phyloP scores from a whole-genome alignment of 2,888 invertebrate genomes.

The Hesperia comma region DNA sequence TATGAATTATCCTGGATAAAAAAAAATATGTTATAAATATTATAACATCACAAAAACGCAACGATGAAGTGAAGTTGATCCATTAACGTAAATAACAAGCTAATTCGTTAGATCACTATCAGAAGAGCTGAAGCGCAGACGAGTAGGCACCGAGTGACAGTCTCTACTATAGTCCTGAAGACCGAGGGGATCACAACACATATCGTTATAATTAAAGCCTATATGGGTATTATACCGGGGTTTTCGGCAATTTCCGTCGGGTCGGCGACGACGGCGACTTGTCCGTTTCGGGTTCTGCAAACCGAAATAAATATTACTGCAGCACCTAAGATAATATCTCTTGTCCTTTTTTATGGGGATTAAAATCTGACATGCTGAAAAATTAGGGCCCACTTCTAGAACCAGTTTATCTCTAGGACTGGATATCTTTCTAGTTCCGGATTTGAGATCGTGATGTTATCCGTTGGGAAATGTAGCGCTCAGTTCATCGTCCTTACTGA shows the following conservation, averaged over 20 bases:
- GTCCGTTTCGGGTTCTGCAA: conserved; percentile 92
- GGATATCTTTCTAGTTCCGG: too few relatives aligned
- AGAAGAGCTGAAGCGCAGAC: conserved; percentile 72
- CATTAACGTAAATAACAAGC: conserved; percentile 58
- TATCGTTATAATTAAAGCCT: conserved; percentile 82
- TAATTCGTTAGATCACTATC: conserved; percentile 55
- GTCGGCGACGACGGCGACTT: conserved; percentile 95
- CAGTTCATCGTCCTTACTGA: too few relatives aligned
- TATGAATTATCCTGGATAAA: too few relatives aligned
- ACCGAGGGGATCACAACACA: conserved; percentile 83
- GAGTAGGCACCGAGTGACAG: conserved; percentile 82
- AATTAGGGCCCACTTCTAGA: too few relatives aligned
- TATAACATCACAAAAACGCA: too few relatives aligned
- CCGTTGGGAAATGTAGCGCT: too few relatives aligned
- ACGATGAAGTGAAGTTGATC: conserved; percentile 49
- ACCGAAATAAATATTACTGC: conserved; percentile 58
- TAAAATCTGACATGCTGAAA: too few relatives aligned
- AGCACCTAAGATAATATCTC: background rate
- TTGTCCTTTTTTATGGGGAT: background rate
- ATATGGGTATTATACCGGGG: conserved; percentile 94
- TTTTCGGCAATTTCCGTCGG: conserved; percentile 97
- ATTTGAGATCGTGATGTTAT: too few relatives aligned
- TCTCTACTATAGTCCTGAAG: conserved; percentile 77
- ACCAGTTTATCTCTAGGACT: too few relatives aligned
- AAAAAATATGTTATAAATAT: too few relatives aligned